Percentiles rank a stretch among this genome's conserved stretches.
These are phyloP conservation scores for Oplegnathus fasciatus DNA, from an alignment of 2,113 vertebrate genomes.

Conservation along the genomic window DNA sequence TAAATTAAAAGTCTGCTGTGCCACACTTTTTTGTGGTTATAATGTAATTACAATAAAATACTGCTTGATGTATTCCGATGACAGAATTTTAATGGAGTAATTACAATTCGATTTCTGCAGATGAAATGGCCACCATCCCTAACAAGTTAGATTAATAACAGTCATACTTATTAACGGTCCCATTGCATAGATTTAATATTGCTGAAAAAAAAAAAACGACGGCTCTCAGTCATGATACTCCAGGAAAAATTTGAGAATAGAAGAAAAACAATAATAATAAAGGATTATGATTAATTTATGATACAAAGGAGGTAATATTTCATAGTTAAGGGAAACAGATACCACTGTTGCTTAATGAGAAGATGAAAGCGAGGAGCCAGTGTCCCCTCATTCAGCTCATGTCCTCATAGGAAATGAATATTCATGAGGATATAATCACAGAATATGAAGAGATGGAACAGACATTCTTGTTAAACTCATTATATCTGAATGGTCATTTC, in stretches of 20 bases:
- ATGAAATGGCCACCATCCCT: slow-evolving; percentile 35
- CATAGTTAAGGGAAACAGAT: slow-evolving; percentile 39
- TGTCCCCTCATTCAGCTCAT: slow-evolving; percentile 3
- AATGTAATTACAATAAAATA: slow-evolving; percentile 62
- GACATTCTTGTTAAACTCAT: slow-evolving; percentile 23
- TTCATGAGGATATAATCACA: slow-evolving; percentile 60
- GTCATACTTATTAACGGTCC: slow-evolving; percentile 52
- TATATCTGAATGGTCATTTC: slow-evolving; percentile 24
- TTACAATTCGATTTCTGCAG: slow-evolving; percentile 54
- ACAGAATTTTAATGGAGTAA: slow-evolving; percentile 68
- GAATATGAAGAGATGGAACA: slow-evolving; percentile 35
- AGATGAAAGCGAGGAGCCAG: slow-evolving; percentile 36
- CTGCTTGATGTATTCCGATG: slow-evolving; percentile 28
- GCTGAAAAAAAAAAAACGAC: background rate
- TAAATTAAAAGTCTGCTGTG: slow-evolving; percentile 55
- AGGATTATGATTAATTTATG: slow-evolving; percentile 39
- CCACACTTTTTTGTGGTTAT: slow-evolving; percentile 21
- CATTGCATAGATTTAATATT: slow-evolving; percentile 36
- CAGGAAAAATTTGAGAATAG: background rate
- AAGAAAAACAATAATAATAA: slow-evolving; percentile 24
- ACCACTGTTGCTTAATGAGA: slow-evolving; percentile 40
- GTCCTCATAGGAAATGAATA: slow-evolving; percentile 61
- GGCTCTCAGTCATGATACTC: slow-evolving; percentile 4
- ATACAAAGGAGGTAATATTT: slow-evolving; percentile 40
- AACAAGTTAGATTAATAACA: slow-evolving; percentile 63